Evolutionary conservation across 2,797 vertebrate genomes (phyloP).

Genomic region (Perodicticus potto): DNA sequence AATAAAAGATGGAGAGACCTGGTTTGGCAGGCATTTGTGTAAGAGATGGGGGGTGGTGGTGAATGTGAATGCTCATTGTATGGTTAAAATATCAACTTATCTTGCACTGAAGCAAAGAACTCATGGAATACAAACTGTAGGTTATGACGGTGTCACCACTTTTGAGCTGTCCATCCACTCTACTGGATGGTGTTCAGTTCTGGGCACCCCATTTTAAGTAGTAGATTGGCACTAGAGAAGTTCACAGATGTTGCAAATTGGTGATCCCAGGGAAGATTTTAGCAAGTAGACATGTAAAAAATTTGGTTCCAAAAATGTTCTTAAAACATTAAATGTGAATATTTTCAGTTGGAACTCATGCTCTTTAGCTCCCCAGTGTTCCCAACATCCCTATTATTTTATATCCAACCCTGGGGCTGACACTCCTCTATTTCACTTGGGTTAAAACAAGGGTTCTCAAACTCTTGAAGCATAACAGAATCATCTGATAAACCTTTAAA

Average conservation of each 20-base stretch:
- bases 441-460: neutral
- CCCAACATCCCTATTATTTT: neutral
- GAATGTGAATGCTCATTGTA: neutral
- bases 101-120: neutral
- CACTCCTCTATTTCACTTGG: neutral
- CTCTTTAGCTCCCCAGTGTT: neutral
- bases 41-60: neutral
- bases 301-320: slow-evolving; percentile 22
- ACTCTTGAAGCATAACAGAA: neutral
- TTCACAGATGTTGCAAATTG: neutral
- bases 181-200: neutral
- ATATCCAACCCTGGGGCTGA: neutral
- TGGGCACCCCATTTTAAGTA: neutral
- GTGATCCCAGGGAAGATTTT: neutral
- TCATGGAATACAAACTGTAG: neutral
- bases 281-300: neutral
- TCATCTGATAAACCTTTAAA: neutral
- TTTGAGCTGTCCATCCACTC: neutral
- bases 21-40: neutral
- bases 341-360: neutral
- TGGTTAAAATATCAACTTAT: neutral
- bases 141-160: neutral
- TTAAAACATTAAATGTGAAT: neutral
- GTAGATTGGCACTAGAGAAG: neutral
- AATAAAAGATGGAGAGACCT: neutral